Base-by-base conservation (phyloP, 2,888 invertebrate genomes). In the Drosophila stalkeri region DNA sequence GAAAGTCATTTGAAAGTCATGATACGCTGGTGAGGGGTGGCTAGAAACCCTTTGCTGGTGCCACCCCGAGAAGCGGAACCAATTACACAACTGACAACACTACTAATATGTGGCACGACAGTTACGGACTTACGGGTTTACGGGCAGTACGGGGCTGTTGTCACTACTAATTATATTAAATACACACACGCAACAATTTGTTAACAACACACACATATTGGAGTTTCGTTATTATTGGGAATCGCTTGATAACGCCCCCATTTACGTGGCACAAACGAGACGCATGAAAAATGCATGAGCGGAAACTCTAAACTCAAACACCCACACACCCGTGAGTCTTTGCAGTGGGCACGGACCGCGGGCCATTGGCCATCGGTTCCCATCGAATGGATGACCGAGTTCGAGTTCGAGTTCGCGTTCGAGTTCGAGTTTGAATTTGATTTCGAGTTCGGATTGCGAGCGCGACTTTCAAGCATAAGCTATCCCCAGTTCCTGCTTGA, bases 91-190 rank as follows among this genome's bases (percentile, higher is more conserved):
- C 78, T 64, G 68, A 73, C 74, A 79, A 78, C 77, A 73, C 64
- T 51, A 52, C 68, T 61, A 64, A 76, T 67, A 55, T 44, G 62
- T 57, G 61, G 43, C 33, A 72, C 61, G 68, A 47, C 51, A 80
- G 60, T 47, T 54, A 51, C 71, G 55, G 56, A 51, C 39, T 31
- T 49, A n/a, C 49, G 18, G 39, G 16, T n/a, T 33, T 6, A 39
- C 39, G 39, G 39, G 11, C 71, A 57, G 54, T 37, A 60, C 64
- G 55, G 55, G 55, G 55, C 67, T 90, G 74, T 89, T 89, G 89
- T 80, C 89, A 80, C 71, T 77, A 64, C 62, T 89, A 90, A 90
- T 86, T 86, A 86, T 80, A 89, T 75, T 82, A 74, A 90, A 89
- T 68, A 71, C 68, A 80, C 71, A 80, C 47, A 62, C 73, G 64